Conservation (phyloP, 2,797 vertebrate species). For the Parauchenoglanis punctatus region DNA sequence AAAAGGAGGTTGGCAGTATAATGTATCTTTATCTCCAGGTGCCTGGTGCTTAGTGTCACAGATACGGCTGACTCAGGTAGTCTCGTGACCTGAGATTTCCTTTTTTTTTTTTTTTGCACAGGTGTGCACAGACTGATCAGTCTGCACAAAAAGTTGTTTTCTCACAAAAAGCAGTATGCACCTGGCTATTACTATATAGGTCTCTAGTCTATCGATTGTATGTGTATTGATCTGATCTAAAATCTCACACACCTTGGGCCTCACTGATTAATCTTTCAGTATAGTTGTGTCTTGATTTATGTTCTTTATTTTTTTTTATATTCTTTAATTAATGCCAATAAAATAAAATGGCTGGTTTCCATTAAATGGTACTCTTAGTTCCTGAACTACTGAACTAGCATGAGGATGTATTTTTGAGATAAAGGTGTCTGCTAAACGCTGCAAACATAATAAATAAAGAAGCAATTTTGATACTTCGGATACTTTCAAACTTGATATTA, state of each 20-base stretch:
- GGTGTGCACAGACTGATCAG: neutral
- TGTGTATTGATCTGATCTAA: neutral
- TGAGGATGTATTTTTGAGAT: neutral
- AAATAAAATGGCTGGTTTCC: neutral
- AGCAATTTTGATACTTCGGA: neutral
- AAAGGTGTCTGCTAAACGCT: neutral
- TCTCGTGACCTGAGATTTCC: neutral
- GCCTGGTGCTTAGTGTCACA: neutral
- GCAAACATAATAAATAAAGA: neutral
- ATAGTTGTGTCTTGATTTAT: neutral
- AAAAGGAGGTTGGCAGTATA: neutral
- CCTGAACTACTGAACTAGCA: neutral
- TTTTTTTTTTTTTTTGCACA: neutral
- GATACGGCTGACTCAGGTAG: neutral
- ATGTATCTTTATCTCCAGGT: constrained; percentile 13
- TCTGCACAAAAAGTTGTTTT: neutral
- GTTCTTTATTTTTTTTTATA: neutral
- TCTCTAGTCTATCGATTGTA: neutral
- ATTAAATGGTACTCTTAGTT: neutral
- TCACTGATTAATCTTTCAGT: neutral
- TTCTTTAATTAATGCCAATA: neutral
- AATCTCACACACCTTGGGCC: neutral
- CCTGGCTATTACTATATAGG: neutral
- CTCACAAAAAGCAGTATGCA: neutral
- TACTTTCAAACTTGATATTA: neutral